phyloP scores from a whole-genome alignment of 2,888 invertebrate genomes.

The Ectobius pallidus region DNA sequence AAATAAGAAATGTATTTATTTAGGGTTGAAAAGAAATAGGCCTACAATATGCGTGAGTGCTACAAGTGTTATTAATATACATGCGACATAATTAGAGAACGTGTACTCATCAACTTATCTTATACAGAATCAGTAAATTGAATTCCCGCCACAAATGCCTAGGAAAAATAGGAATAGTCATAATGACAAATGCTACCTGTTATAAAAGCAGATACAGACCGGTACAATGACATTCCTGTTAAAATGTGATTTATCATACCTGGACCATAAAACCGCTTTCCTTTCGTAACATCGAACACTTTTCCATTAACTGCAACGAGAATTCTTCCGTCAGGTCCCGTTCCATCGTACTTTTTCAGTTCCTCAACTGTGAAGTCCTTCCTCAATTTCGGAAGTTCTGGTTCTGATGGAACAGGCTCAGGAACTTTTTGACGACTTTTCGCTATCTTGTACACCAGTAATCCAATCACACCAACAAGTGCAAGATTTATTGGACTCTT shows the following conservation, averaged over 20 bases:
- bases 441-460: conserved; percentile 77
- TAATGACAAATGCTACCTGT: no score
- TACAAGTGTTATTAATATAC: no score
- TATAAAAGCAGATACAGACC: no score
- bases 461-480: conserved; percentile 70
- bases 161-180: no score
- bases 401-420: conserved; percentile 57
- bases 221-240: no score
- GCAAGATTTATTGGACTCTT: conserved; percentile 74
- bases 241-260: conserved; percentile 61
- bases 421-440: conserved; percentile 54
- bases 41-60: no score
- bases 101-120: no score
- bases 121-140: no score
- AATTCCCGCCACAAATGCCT: no score
- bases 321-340: conserved; percentile 83
- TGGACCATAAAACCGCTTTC: conserved; percentile 91
- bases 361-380: conserved; percentile 89
- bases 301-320: conserved; percentile 92
- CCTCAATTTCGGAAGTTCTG: conserved; percentile 79
- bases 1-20: no score
- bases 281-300: conserved; percentile 93
- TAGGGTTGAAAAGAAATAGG: no score
- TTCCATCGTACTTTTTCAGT: conserved; percentile 85
- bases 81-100: no score